phyloP scores from a whole-genome alignment of 2,113 vertebrate genomes.

The Amphiprion ocellaris region DNA sequence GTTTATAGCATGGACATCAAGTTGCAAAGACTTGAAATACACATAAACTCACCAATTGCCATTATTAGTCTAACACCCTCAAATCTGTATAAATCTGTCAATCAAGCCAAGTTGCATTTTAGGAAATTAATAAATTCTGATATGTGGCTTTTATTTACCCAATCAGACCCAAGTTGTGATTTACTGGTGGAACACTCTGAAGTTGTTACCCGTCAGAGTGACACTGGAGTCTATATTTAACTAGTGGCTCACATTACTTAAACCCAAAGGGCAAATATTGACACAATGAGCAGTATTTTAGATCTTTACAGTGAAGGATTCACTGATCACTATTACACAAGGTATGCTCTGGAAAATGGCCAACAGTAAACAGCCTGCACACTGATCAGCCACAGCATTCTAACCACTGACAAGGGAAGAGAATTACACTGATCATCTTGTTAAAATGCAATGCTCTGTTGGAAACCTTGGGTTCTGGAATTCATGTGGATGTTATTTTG shows the following conservation, averaged over 20 bases:
- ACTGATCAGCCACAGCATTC: no score
- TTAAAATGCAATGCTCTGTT: no score
- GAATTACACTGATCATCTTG: no score
- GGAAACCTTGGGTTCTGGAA: no score
- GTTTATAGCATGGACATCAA: background rate
- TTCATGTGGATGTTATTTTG: no score
- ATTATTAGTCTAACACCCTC: background rate
- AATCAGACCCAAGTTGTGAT: no score
- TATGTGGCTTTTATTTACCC: background rate
- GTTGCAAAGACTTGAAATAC: background rate
- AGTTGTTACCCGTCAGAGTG: background rate
- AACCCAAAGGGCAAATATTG: background rate
- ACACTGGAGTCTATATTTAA: background rate
- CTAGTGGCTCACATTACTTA: background rate
- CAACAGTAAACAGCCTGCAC: background rate
- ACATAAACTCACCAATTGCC: background rate
- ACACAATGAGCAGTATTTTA: background rate
- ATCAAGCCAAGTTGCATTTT: background rate
- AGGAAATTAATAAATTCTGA: background rate
- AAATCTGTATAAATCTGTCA: background rate
- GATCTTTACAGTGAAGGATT: background rate
- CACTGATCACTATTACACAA: background rate
- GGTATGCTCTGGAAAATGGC: constrained; percentile 32
- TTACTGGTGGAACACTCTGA: background rate
- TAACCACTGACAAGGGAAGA: no score